Percentiles rank a stretch among this genome's conserved stretches.
Evolutionary conservation across 1,140 invertebrate species (phyloP).

Genomic region (Drosophila nannoptera): DNA sequence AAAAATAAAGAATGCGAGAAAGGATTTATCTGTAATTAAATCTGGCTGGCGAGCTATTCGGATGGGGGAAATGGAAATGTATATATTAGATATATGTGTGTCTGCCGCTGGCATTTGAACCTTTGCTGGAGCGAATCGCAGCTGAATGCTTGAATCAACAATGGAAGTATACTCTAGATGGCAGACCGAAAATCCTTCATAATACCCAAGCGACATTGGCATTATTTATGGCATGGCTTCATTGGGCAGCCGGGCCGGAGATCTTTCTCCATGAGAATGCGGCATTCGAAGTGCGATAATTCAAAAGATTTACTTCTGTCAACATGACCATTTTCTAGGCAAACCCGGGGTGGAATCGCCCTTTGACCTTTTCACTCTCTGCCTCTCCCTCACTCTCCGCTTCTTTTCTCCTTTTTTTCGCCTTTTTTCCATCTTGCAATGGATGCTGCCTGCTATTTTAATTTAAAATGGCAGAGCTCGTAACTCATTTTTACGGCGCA

Average conservation of each 20-base stretch:
- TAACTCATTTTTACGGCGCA: constrained; percentile 79
- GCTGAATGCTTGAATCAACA: constrained; percentile 57
- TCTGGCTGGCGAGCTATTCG: not conserved
- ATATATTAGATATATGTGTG: not conserved
- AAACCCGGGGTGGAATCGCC: constrained; percentile 66
- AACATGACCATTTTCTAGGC: constrained; percentile 76
- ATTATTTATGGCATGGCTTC: constrained; percentile 78
- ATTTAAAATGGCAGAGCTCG: constrained; percentile 79
- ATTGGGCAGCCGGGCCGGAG: constrained; percentile 49
- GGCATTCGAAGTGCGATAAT: constrained; percentile 77
- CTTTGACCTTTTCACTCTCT: constrained; percentile 67
- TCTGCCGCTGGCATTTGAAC: no score
- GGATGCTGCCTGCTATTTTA: constrained; percentile 69
- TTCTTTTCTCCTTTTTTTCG: constrained; percentile 11
- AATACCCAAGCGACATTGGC: constrained; percentile 60
- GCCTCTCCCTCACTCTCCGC: not conserved
- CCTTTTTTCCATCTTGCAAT: constrained; percentile 56
- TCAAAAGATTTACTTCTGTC: constrained; percentile 79
- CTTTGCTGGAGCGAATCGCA: not conserved
- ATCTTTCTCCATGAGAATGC: constrained; percentile 64
- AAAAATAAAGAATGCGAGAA: not conserved
- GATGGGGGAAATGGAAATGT: not conserved
- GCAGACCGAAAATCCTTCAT: constrained; percentile 69
- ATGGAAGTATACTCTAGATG: constrained; percentile 23
- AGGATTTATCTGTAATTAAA: not conserved